Base-by-base conservation (phyloP, 2,888 invertebrate species). In the Ophion slaviceki region DNA sequence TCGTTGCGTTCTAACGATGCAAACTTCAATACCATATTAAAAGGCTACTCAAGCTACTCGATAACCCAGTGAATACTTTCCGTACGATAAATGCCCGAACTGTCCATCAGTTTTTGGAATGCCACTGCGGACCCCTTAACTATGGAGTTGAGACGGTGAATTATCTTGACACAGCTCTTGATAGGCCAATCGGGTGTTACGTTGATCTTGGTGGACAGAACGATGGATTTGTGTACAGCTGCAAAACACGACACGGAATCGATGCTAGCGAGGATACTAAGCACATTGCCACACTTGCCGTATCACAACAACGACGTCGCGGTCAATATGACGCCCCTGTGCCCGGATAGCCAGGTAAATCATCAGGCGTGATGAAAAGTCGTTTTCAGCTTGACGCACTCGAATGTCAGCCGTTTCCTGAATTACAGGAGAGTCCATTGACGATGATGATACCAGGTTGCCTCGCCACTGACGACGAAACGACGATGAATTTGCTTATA, bases 241-340 rank as follows among this genome's bases (percentile, higher is more conserved):
- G 95, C 95, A 17, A 95, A 95, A 84, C 95, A 96, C 90, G 95
- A 95, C 71, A 95, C 95, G 66, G 96, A 96, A 89, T 96, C 96
- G 0, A 93, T 96, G 36, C 93, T 96, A 36, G 96, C 96, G 86
- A 95, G 95, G 89, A 95, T 96, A 72, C 94, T 96, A 91, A 94
- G 94, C 24, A 94, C 96, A 62, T 92, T 96, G 74, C 96, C 96
- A 0, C 94, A 95, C 87, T 95, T 96, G 70, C 96, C 96, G 0
- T 95, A 95, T 76, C 96, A 96, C 90, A 93, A 94, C 64, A 96
- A 95, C 88, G 97, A 97, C 90, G 95, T 96, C 3, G 95, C 95
- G 11, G 95, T 97, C 2, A 95, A 96, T 87, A 96, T 96, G 96
- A 95, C 96, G n/a, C 93, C 95, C 0, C 90, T 96, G 0, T 95